A percentile compares a stretch with the other conserved stretches of the same genome.
Conservation (phyloP, 2,888 invertebrate species). For the Gnatocerus cornutus region DNA sequence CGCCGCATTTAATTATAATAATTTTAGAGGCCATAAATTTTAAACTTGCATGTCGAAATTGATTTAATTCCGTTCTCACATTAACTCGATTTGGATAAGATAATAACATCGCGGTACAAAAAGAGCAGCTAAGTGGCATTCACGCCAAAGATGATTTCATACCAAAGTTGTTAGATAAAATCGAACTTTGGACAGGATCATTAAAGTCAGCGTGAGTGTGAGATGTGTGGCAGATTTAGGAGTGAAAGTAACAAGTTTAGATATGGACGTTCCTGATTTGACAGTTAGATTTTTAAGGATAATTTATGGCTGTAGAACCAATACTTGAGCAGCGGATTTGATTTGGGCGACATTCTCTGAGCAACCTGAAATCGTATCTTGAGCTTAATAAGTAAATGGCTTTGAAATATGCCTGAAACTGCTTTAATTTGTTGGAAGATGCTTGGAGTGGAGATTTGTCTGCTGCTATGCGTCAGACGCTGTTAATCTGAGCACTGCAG, state of each 20-base stretch:
- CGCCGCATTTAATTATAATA: conserved; percentile 15
- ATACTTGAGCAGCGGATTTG: background rate
- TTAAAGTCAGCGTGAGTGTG: conserved; percentile 16
- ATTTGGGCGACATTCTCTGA: conserved; percentile 3
- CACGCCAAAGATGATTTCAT: conserved; percentile 25
- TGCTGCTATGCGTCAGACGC: background rate
- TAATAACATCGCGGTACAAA: conserved; percentile 14
- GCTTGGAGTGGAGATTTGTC: conserved; percentile 1
- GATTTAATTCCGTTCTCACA: conserved; percentile 27
- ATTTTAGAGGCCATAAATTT: conserved; percentile 17
- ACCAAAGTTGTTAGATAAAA: conserved; percentile 17
- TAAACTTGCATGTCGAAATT: conserved; percentile 18
- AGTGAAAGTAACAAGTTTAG: conserved; percentile 14
- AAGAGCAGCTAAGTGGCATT: conserved; percentile 22
- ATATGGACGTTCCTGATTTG: background rate
- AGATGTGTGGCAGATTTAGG: conserved; percentile 20
- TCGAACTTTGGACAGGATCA: conserved; percentile 21
- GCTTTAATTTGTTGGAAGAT: background rate
- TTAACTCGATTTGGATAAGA: conserved; percentile 30
- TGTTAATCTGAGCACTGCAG: background rate
- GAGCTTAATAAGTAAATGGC: conserved; percentile 2
- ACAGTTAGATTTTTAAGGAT: conserved; percentile 3
- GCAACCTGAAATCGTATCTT: conserved; percentile 1
- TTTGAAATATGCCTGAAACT: conserved; percentile 1
- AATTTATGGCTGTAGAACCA: conserved; percentile 5